Evolutionary conservation across 2,888 invertebrate species (phyloP), one percentile per base, ranked within the genome.

Genomic region (Sminthurides aquaticus): DNA sequence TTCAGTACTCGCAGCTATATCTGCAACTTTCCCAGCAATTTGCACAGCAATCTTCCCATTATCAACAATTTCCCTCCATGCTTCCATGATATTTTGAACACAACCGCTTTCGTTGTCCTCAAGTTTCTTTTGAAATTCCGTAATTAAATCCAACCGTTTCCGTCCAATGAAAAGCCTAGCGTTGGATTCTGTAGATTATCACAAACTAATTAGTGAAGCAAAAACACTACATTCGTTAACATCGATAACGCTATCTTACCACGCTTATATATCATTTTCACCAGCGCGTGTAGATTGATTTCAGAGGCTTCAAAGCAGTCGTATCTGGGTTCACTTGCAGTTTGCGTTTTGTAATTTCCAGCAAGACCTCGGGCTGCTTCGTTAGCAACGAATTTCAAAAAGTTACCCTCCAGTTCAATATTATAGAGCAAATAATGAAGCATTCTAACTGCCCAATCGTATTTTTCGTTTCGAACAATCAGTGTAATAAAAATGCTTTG

Each of bases 381-480:
- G 67, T 86, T 86, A 0, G 89, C 87, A 71, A 90, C 86, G 49
- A 91, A 87, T 74, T 86, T 84, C 55, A 92, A 78, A 69, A 92
- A 81, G 61, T 90, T 89, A 18, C 84, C 82, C 0, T 85, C 86
- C 71, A 93, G 84, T 70, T 85, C 83, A 0, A 88, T 85, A 2
- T 85, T 78, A 75, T 85, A 88, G 34, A 94, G 76, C 28, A 94
- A 80, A 74, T 92, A 89, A 71, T 85, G 83, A 61, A 92, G 78
- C 85, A 90, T 91, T 61, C 85, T 81, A 3, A 94, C 84, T 0
- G 90, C 88, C 71, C 83, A 83, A 18, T 82, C 81, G 77, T 90
- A 92, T 76, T 91, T 90, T 57, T 84, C 81, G 0, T 86, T 84
- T 77, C 91, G 90, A 49, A 90, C 84, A 87, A 89, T 78, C 15